Evolutionary conservation across 2,113 vertebrate genomes (phyloP).

Genomic region (Turnix velox): DNA sequence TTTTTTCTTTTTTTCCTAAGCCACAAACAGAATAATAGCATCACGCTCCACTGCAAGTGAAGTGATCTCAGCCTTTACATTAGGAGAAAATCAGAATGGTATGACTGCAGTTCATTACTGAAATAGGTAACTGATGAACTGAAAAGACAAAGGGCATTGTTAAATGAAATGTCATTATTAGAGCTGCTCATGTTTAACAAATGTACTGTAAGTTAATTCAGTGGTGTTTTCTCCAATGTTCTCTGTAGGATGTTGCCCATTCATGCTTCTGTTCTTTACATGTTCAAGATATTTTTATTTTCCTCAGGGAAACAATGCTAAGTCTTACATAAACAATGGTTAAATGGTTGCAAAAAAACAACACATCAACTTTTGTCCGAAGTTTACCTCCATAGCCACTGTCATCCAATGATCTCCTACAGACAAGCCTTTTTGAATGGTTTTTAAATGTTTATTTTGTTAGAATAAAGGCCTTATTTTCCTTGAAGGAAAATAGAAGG

Average conservation of each 20-base stretch:
- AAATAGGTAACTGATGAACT: constrained; percentile 86
- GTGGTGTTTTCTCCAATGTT: constrained; percentile 78
- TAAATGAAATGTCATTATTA: constrained; percentile 88
- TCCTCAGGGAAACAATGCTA: constrained; percentile 8
- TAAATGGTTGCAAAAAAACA: neutral
- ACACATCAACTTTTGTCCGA: neutral
- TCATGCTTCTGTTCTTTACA: constrained; percentile 37
- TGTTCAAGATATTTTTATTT: constrained; percentile 33
- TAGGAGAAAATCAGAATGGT: constrained; percentile 81
- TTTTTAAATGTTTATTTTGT: neutral
- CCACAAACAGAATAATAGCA: constrained; percentile 82
- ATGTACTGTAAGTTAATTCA: constrained; percentile 84
- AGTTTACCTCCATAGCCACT: neutral
- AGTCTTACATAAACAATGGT: neutral
- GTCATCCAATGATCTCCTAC: neutral
- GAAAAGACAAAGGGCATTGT: constrained; percentile 86
- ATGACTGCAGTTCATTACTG: constrained; percentile 84
- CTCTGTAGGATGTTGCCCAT: constrained; percentile 64
- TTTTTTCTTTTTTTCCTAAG: constrained; percentile 74
- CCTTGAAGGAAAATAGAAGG: neutral
- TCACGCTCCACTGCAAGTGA: constrained; percentile 80
- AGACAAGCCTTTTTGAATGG: neutral
- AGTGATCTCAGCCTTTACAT: constrained; percentile 83
- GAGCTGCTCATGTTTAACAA: constrained; percentile 84
- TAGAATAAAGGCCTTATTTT: neutral